Conservation (phyloP, 2,797 vertebrate genomes). For the Alosa sapidissima region DNA sequence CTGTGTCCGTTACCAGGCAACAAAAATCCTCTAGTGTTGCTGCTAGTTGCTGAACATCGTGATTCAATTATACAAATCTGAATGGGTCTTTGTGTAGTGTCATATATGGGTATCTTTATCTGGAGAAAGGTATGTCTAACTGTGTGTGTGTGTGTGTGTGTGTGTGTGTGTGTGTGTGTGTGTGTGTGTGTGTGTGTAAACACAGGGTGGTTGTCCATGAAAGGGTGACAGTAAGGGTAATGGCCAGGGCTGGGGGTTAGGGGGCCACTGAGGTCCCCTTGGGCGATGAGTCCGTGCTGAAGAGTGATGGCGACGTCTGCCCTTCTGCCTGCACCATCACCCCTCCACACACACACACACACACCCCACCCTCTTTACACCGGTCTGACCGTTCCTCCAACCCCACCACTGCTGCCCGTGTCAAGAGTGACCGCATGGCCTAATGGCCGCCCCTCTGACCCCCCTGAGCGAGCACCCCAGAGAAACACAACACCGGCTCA, state of each 20-base stretch:
- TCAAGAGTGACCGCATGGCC: slow-evolving; percentile 12
- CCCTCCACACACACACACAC: slow-evolving; percentile 9
- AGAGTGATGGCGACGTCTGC: slow-evolving; percentile 50
- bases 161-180: not conserved
- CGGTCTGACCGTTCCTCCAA: not conserved
- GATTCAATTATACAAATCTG: not conserved
- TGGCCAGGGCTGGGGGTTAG: slow-evolving; percentile 18
- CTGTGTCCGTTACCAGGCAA: too few species aligned
- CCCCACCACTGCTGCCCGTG: slow-evolving; percentile 3
- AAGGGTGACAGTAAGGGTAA: slow-evolving; percentile 17
- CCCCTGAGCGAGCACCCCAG: slow-evolving; percentile 38
- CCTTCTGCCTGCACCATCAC: slow-evolving; percentile 38
- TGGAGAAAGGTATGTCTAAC: not conserved
- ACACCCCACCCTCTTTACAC: slow-evolving; percentile 1
- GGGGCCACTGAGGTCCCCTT: slow-evolving; percentile 32
- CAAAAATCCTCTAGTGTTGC: not conserved
- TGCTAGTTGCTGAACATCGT: not conserved
- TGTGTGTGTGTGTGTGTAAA: not conserved
- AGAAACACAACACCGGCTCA: slow-evolving; percentile 70
- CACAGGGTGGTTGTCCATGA: not conserved
- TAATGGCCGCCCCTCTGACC: slow-evolving; percentile 68
- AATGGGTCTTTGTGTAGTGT: not conserved
- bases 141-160: slow-evolving; percentile 5
- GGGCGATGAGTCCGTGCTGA: slow-evolving; percentile 33
- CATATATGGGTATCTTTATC: not conserved